Base-by-base conservation (phyloP, 92 coral and sea anemone genomes). In the Nematostella vectensis region DNA sequence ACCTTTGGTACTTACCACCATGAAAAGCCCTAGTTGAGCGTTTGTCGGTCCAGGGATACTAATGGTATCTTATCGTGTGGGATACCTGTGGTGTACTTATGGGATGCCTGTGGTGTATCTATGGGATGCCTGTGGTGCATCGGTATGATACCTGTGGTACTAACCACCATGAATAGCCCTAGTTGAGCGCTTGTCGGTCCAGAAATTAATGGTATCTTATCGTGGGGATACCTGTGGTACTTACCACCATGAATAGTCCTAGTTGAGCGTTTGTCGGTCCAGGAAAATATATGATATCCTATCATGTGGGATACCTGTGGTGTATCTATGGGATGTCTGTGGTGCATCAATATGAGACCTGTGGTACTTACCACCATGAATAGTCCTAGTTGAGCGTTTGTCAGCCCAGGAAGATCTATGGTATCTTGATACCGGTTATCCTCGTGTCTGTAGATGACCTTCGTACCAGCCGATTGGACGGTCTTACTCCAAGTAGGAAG, bases 1-100 rank as follows among this genome's bases (percentile, higher is more conserved):
- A n/a, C n/a, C n/a, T n/a, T n/a, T n/a, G n/a, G n/a, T 15, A 33
- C 40, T 33, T 33, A 33, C 40, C 40, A 33, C 40, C 6, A 6
- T 33, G 8, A 6, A 33, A 6, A 33, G 6, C 8, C 8, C 6
- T 6, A 33, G 6, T 33, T 33, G 8, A 6, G 6, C 15, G 15
- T 33, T 65, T 3, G 59, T 62, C 16, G 83, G 83, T 25, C 89
- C 89, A 22, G 45, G 20, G 25, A 81, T 75, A 16, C n/a, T n/a
- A 4, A 81, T 17, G 17, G 3, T 38, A 22, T 70, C 83, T 2
- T 31, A 55, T 17, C 1, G n/a, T n/a, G n/a, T n/a, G n/a, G n/a
- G n/a, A n/a, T n/a, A n/a, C n/a, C n/a, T n/a, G n/a, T n/a, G n/a
- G n/a, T n/a, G n/a, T n/a, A n/a, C n/a, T n/a, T n/a, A n/a, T n/a